These are phyloP conservation scores for Epizoanthus rinbou DNA, from an alignment of 92 coral and sea anemone genomes.

Conservation along the genomic window DNA sequence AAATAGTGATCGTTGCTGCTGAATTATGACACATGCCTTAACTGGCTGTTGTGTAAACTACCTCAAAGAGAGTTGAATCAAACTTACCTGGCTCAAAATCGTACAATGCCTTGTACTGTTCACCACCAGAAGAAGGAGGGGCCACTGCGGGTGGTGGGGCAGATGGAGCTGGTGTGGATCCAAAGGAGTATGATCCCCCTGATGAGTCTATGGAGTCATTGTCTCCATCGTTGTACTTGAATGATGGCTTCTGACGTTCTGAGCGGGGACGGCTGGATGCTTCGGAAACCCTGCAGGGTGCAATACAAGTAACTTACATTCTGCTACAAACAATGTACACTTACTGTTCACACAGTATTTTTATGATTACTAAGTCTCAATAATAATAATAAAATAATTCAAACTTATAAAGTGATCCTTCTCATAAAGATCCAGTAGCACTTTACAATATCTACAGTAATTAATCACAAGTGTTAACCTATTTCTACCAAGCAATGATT, in stretches of 20 bases:
- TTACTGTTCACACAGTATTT: too few relatives aligned
- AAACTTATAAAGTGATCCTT: too few relatives aligned
- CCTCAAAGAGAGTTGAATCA: neutral
- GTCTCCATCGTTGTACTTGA: slow-evolving; percentile 61
- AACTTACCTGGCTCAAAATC: slow-evolving; percentile 95
- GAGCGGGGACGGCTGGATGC: slow-evolving; percentile 86
- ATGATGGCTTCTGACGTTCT: slow-evolving; percentile 62
- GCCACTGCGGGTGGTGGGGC: slow-evolving; percentile 68
- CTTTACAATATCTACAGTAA: too few relatives aligned
- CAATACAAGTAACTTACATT: neutral
- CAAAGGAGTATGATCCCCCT: slow-evolving; percentile 48
- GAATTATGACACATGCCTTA: too few relatives aligned
- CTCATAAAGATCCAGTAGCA: too few relatives aligned
- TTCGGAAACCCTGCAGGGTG: slow-evolving; percentile 75
- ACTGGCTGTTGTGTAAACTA: too few relatives aligned
- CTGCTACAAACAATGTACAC: neutral
- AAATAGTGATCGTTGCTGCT: too few relatives aligned
- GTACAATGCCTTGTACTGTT: slow-evolving; percentile 79
- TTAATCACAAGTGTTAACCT: too few relatives aligned
- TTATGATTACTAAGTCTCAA: too few relatives aligned
- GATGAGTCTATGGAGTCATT: slow-evolving; percentile 66
- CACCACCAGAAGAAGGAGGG: slow-evolving; percentile 45
- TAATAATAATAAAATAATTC: too few relatives aligned
- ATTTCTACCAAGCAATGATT: too few relatives aligned
- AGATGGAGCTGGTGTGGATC: slow-evolving; percentile 68